A percentile compares a stretch with the other conserved stretches of the same genome.
phyloP scores from a whole-genome alignment of 2,113 vertebrate species.

The Callithrix jacchus region DNA sequence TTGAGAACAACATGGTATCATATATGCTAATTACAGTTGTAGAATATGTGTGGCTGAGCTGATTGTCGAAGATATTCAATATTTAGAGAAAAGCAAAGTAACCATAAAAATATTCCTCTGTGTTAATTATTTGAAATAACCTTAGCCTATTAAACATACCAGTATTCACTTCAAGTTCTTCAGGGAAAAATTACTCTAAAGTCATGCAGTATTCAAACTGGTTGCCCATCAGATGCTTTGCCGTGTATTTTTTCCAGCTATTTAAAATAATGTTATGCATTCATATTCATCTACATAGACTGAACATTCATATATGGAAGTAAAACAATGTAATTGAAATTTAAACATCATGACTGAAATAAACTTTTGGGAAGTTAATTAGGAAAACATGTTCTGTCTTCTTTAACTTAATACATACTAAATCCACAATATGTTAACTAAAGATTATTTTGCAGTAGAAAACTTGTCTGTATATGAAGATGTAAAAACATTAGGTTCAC shows the following conservation, averaged over 20 bases:
- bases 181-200: background rate
- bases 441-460: background rate
- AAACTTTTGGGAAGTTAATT: background rate
- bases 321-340: conserved; percentile 48
- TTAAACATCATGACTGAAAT: conserved; percentile 20
- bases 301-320: background rate
- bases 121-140: conserved; percentile 18
- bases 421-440: background rate
- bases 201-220: conserved; percentile 19
- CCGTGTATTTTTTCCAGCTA: conserved; percentile 32
- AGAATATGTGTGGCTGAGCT: background rate
- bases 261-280: conserved; percentile 17
- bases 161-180: background rate
- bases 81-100: background rate
- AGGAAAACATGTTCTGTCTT: conserved; percentile 31
- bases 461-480: background rate
- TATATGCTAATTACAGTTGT: background rate
- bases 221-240: background rate
- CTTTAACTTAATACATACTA: background rate
- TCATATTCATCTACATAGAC: conserved; percentile 13
- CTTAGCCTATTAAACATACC: conserved; percentile 19
- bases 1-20: background rate
- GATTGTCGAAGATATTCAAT: background rate
- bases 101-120: background rate
- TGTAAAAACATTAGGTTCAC: background rate